These are phyloP conservation scores for Habroteleia sp. DNA, from an alignment of 2,888 invertebrate genomes.

Conservation along the genomic window DNA sequence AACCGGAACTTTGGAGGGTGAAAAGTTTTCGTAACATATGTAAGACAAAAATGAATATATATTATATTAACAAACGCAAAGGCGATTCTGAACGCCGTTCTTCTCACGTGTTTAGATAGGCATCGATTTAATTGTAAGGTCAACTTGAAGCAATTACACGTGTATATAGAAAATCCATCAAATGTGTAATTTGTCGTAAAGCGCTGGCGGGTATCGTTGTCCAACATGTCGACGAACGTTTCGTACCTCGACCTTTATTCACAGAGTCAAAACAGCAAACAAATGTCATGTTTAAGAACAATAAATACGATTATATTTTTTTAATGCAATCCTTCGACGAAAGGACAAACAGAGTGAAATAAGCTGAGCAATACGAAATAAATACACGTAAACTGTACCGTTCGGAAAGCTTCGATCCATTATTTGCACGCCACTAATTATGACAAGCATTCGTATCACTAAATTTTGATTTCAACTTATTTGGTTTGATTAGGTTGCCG, in stretches of 20 bases:
- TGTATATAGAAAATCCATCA: conserved; percentile 32
- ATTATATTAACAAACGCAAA: conserved; percentile 6
- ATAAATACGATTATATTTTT: conserved; percentile 56
- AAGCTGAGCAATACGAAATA: conserved; percentile 38
- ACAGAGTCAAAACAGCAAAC: conserved; percentile 29
- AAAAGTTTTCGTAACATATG: conserved; percentile 71
- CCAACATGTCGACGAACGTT: conserved; percentile 35
- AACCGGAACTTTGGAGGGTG: conserved; percentile 56
- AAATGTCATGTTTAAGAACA: conserved; percentile 43
- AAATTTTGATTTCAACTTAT: too few relatives aligned
- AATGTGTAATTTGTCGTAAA: conserved; percentile 28
- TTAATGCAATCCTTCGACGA: conserved; percentile 41
- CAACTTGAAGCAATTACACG: conserved; percentile 16
- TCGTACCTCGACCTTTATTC: conserved; percentile 49
- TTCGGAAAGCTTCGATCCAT: conserved; percentile 20
- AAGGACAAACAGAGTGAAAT: conserved; percentile 32
- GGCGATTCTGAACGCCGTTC: conserved; percentile 28
- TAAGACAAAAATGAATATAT: conserved; percentile 23
- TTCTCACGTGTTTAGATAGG: conserved; percentile 60
- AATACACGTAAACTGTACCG: conserved; percentile 10
- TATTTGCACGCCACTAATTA: neutral
- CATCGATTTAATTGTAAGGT: conserved; percentile 59
- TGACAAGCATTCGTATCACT: too few relatives aligned
- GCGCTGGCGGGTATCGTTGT: conserved; percentile 20
- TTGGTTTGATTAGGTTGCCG: neutral